Percentiles rank a stretch among this genome's conserved stretches.
Conservation (phyloP, 2,113 vertebrate species). For the Cryptomyrus ogoouensis region DNA sequence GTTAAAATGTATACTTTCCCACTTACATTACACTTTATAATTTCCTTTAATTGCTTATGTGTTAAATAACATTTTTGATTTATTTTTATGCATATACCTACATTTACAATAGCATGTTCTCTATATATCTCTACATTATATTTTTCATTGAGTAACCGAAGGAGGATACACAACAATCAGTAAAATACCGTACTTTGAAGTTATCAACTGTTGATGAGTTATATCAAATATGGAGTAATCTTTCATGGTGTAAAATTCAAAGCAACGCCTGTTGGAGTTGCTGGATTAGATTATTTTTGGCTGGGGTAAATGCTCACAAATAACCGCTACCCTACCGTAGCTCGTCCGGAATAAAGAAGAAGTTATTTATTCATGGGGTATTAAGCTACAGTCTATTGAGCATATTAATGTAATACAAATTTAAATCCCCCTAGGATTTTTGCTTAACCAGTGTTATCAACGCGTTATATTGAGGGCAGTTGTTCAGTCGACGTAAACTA, state of each 20-base stretch:
- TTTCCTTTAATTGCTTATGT: neutral
- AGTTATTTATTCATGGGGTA: slow-evolving; percentile 30
- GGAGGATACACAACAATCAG: neutral
- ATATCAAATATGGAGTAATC: neutral
- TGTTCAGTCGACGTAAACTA: neutral
- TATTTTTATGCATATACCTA: neutral
- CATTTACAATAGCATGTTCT: neutral
- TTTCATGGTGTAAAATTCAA: neutral
- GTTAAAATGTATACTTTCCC: neutral
- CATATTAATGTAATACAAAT: slow-evolving; percentile 23
- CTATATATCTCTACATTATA: neutral
- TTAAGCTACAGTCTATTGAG: slow-evolving; percentile 7
- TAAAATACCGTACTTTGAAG: no score
- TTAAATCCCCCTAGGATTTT: neutral
- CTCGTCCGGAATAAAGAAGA: neutral
- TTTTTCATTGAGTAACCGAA: neutral
- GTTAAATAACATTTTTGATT: neutral
- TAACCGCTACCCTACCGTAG: slow-evolving; percentile 4
- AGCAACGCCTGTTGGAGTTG: slow-evolving; percentile 52
- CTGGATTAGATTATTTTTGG: neutral
- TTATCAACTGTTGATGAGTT: neutral
- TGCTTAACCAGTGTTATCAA: slow-evolving; percentile 6
- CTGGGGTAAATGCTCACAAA: neutral
- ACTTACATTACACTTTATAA: neutral
- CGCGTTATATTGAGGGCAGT: neutral